Evolutionary conservation across 2,797 vertebrate species (phyloP), one percentile per base, ranked within the genome.

Genomic region (Hybognathus amarus): DNA sequence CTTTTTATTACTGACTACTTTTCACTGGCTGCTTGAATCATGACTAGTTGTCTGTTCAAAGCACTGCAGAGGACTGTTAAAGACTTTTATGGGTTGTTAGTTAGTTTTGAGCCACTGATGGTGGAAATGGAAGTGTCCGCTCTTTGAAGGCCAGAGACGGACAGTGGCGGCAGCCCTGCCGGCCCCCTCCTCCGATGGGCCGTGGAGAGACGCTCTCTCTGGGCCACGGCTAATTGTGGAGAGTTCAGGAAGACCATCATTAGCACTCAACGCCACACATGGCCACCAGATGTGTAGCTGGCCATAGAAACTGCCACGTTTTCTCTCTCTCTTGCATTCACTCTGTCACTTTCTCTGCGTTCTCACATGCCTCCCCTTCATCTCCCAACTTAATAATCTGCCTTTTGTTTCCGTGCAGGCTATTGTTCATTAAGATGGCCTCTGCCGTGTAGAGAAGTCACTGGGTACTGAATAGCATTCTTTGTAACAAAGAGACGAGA

Each of bases 241-340:
- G 95, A 92, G 87, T 95, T 96, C 95, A 97, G 96, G 97, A 97
- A 98, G 96, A 96, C 96, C 97, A 96, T 97, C 96, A 97, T 98
- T 97, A 98, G 95, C 92, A 91, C 92, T 89, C 91, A 74, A 89
- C 90, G 91, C 94, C 96, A 97, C 97, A 99, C 97, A 97, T 99
- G 98, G 96, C 92, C 90, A 94, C 97, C 97, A 99, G 97, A 99
- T 98, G 97, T 98, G 96, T 93, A 64, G 93, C 89, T 91, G 93
- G 93, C 89, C 92, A 94, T 94, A 95, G 95, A 95, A 93, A 94
- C 91, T 92, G 92, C 94, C 89, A 90, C 93, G 89, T 87, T 83
- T 85, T 82, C 85, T 83, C 75, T 66, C 80, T 59, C 80, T 66
- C 22, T 59, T 12, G 50, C 68, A 42, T n/a, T 83, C 64, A 78